phyloP scores from a whole-genome alignment of 1,140 invertebrate species.

The Musca domestica region DNA sequence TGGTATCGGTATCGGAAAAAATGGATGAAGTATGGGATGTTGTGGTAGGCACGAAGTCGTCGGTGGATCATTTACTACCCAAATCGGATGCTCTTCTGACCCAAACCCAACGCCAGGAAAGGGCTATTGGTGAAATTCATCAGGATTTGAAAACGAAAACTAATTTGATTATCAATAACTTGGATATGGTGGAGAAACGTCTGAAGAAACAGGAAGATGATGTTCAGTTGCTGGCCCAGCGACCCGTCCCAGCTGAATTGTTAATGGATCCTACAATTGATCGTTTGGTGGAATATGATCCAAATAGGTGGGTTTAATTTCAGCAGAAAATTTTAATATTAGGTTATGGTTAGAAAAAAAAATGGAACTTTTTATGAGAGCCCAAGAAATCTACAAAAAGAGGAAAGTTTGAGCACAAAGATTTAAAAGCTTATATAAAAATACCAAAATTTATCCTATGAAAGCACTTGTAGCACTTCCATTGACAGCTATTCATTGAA shows the following conservation, averaged over 20 bases:
- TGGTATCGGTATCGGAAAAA: slow-evolving; percentile 80
- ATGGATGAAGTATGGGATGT: slow-evolving; percentile 89
- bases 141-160: slow-evolving; percentile 77
- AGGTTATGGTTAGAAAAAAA: too few relatives aligned
- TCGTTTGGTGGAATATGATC: slow-evolving; percentile 72
- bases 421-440: too few relatives aligned
- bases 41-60: slow-evolving; percentile 81
- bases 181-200: slow-evolving; percentile 79
- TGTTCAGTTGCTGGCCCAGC: slow-evolving; percentile 60
- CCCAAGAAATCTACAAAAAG: too few relatives aligned
- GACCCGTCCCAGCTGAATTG: slow-evolving; percentile 70
- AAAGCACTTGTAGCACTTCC: too few relatives aligned
- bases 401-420: too few relatives aligned
- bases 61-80: slow-evolving; percentile 77
- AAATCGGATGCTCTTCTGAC: slow-evolving; percentile 82
- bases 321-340: background rate
- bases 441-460: too few relatives aligned
- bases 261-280: slow-evolving; percentile 75
- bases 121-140: slow-evolving; percentile 83
- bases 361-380: too few relatives aligned
- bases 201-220: slow-evolving; percentile 80
- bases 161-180: slow-evolving; percentile 82
- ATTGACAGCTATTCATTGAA: too few relatives aligned
- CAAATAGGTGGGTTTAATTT: slow-evolving; percentile 58
- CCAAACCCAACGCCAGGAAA: slow-evolving; percentile 81